Evolutionary conservation across 2,113 vertebrate genomes (phyloP).

Genomic region (Sardina pilchardus): DNA sequence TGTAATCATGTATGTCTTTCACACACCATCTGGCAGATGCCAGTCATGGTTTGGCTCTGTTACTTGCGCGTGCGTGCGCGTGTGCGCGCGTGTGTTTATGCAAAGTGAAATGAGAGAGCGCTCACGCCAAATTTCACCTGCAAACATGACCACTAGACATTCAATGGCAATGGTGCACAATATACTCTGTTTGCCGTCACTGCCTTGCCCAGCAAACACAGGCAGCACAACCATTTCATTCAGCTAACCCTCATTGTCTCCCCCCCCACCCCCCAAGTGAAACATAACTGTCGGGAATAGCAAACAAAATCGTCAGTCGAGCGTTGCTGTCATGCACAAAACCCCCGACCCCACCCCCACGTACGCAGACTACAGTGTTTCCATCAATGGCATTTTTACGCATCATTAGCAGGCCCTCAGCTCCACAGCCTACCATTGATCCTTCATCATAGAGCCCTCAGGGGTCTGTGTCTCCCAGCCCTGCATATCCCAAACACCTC

Average conservation of each 20-base stretch:
- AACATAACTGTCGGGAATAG: not conserved
- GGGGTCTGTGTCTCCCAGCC: not conserved
- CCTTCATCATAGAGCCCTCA: constrained; percentile 43
- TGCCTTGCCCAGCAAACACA: not conserved
- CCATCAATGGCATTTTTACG: constrained; percentile 50
- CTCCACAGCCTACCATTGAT: constrained; percentile 54
- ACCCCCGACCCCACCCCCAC: not conserved
- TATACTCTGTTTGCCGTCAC: not conserved
- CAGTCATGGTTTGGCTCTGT: too few relatives aligned
- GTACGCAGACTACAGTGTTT: constrained; percentile 11
- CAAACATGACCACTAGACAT: constrained; percentile 50
- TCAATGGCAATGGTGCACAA: not conserved
- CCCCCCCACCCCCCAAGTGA: not conserved
- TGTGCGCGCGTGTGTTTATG: too few relatives aligned
- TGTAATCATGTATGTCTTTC: too few relatives aligned
- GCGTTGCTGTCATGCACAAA: not conserved
- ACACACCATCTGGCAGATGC: too few relatives aligned
- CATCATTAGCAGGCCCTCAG: constrained; percentile 58
- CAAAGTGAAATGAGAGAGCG: not conserved
- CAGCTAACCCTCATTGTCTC: not conserved
- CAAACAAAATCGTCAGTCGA: too few relatives aligned
- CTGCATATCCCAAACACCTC: not conserved
- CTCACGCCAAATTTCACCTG: constrained; percentile 51
- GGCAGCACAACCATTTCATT: not conserved
- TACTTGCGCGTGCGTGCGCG: too few relatives aligned